Evolutionary conservation across 2,113 vertebrate species (phyloP), one percentile per base, ranked within the genome.

Genomic region (Anser cygnoides): DNA sequence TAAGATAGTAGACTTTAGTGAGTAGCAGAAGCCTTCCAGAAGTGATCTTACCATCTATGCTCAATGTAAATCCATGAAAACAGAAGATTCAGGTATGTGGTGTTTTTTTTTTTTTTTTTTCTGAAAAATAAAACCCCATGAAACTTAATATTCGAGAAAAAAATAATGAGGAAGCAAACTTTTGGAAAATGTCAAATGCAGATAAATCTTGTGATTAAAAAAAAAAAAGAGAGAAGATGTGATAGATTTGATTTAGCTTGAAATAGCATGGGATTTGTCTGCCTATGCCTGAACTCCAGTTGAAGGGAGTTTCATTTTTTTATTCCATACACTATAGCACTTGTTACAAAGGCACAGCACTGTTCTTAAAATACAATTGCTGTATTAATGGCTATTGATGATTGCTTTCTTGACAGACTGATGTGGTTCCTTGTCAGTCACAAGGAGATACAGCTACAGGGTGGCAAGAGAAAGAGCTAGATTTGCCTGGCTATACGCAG

Each of bases 271-370:
- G 10, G 15, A 31, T 87, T 81, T 93, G 46, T 72, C 33, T 93
- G 5, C 33, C 77, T 81, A 17, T 3, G 22, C 65, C 26, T 59
- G 28, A 80, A 17, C 41, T 67, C 17, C n/a, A 78, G 49, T 65
- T 58, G 29, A 63, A 57, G n/a, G 6, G 5, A 49, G 81, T 13
- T 63, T 14, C 21, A 68, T 23, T 22, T 20, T 84, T 84, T 83
- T 86, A 28, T 90, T 86, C 9, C 6, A 7, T 26, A n/a, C 0
- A 0, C 25, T 67, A 0, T 43, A 84, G 25, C 14, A 37, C 15
- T n/a, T 67, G 20, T 89, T 35, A 19, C 1, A 57, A 37, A 59
- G 18, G 10, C 78, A 67, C 11, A 52, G n/a, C 62, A 15, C 50
- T 83, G 12, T 84, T 93, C 54, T 44, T 93, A 61, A 87, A 90